A percentile compares a stretch with the other conserved stretches of the same genome.
Conservation (phyloP, 2,113 vertebrate species). For the Oncorhynchus masou region DNA sequence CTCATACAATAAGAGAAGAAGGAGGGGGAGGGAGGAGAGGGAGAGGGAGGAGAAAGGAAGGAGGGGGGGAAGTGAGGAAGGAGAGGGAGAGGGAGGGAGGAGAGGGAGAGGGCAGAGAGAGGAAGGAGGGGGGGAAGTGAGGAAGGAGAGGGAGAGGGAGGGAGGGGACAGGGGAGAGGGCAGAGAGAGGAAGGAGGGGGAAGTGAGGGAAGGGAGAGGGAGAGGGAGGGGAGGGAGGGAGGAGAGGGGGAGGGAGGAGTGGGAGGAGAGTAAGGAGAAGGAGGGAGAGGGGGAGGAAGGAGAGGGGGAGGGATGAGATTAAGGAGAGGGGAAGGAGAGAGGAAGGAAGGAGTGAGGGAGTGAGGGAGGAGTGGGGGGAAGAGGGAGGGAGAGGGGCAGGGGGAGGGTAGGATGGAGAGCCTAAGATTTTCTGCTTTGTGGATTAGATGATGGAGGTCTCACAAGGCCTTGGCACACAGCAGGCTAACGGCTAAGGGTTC, state of each 20-base stretch:
- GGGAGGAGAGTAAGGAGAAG: not conserved
- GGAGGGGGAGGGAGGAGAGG: too few relatives aligned
- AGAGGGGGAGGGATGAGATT: too few relatives aligned
- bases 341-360: slow-evolving; percentile 15
- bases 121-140: rapidly evolving
- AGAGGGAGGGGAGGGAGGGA: slow-evolving; percentile 4
- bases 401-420: not conserved
- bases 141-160: slow-evolving; percentile 20
- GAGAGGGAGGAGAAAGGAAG: too few relatives aligned
- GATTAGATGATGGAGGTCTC: not conserved
- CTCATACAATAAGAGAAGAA: slow-evolving; percentile 25
- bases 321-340: not conserved
- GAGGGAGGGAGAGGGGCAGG: too few relatives aligned
- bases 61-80: too few relatives aligned
- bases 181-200: not conserved
- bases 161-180: too few relatives aligned
- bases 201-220: not conserved
- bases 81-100: too few relatives aligned
- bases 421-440: not conserved
- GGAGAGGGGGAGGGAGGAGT: not conserved
- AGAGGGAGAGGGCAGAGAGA: too few relatives aligned
- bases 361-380: not conserved
- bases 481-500: not conserved
- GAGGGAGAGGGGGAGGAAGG: not conserved
- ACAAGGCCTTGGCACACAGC: not conserved